Conservation (phyloP, 2,888 invertebrate species). For the Rhabditoides inermis region DNA sequence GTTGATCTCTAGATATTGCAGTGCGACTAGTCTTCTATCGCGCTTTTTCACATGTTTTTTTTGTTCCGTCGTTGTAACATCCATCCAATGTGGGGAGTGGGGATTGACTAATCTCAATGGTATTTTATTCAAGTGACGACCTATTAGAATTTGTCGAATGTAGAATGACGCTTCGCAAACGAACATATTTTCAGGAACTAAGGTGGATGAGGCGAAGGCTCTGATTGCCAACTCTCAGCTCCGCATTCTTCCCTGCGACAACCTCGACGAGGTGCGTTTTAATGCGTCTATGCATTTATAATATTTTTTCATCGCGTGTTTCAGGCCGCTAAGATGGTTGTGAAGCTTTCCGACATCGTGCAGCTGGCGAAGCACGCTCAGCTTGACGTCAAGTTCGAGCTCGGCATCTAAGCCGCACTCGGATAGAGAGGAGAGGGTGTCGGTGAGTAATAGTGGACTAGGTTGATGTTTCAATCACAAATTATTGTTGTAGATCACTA, state of each 20-base stretch:
- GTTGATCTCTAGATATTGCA: no score
- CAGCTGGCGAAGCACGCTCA: conserved; percentile 68
- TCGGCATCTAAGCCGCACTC: conserved; percentile 67
- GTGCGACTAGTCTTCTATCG: no score
- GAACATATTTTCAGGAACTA: conserved; percentile 64
- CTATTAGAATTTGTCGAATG: neutral
- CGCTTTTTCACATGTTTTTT: neutral
- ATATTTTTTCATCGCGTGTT: neutral
- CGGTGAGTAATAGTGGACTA: no score
- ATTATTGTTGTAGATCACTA: no score
- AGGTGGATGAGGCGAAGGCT: conserved; percentile 73
- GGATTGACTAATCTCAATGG: neutral
- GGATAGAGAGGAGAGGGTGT: no score
- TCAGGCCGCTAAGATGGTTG: conserved; percentile 70
- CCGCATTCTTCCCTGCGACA: conserved; percentile 74
- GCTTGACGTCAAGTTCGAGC: conserved; percentile 73
- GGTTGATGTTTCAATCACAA: no score
- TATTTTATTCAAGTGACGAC: no score
- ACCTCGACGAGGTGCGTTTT: conserved; percentile 70
- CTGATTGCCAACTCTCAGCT: conserved; percentile 71
- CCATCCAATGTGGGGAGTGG: neutral
- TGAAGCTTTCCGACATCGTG: conserved; percentile 49
- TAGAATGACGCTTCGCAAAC: conserved; percentile 6
- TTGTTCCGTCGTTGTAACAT: neutral
- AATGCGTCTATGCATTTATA: conserved; percentile 57